A percentile compares a stretch with the other conserved stretches of the same genome.
Evolutionary conservation across 2,113 vertebrate genomes (phyloP).

Genomic region (Lophura nycthemera): DNA sequence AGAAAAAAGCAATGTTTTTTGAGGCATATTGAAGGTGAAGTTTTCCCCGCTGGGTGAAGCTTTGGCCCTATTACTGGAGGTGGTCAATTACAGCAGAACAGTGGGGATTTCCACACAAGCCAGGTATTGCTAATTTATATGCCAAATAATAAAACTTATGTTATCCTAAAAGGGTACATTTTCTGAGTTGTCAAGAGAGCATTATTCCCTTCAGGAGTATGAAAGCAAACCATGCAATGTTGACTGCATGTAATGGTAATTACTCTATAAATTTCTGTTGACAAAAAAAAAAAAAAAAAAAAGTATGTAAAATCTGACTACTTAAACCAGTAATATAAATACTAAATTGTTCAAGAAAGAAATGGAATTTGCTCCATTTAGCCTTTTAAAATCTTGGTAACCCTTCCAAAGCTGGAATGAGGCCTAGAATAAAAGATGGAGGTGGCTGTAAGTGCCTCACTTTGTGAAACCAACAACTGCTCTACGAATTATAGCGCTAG

Average conservation of each 20-base stretch:
- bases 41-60: neutral
- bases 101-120: neutral
- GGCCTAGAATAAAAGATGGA: neutral
- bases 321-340: neutral
- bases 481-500: neutral
- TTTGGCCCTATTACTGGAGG: neutral
- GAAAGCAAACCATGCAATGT: neutral
- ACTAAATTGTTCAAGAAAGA: neutral
- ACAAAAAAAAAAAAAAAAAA: no score
- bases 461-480: conserved; percentile 6
- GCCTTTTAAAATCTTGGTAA: neutral
- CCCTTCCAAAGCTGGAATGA: neutral
- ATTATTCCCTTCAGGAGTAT: neutral
- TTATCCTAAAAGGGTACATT: neutral
- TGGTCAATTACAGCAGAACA: neutral
- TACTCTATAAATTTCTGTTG: neutral
- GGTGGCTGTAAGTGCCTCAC: neutral
- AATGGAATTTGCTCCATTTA: neutral
- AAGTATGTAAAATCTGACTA: neutral
- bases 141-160: neutral
- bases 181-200: neutral
- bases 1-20: neutral
- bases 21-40: neutral
- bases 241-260: neutral
- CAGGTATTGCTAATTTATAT: neutral